phyloP scores from a whole-genome alignment of 1,140 invertebrate genomes.

The Uloborus diversus region DNA sequence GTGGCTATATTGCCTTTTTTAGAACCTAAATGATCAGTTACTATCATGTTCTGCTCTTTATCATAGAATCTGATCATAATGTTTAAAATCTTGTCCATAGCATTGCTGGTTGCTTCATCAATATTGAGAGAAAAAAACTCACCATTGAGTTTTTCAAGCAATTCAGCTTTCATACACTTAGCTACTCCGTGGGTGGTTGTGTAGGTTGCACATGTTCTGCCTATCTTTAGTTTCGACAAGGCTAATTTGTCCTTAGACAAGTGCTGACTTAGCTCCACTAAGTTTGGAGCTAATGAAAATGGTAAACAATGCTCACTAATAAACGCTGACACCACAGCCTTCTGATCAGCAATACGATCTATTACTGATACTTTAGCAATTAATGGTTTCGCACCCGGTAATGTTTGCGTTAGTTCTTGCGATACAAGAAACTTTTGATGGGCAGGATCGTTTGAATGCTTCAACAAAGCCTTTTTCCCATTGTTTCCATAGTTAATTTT shows the following conservation, averaged over 20 bases:
- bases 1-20: neutral
- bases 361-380: no score
- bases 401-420: no score
- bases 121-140: neutral
- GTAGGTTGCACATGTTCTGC: neutral
- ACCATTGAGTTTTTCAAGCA: neutral
- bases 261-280: neutral
- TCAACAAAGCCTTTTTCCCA: no score
- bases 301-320: neutral
- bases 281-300: neutral
- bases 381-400: no score
- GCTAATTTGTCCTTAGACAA: neutral
- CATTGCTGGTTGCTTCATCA: neutral
- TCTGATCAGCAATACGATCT: no score
- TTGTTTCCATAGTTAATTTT: no score
- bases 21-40: neutral
- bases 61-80: neutral
- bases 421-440: no score
- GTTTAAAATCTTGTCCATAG: neutral
- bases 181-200: neutral
- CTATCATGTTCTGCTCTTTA: neutral
- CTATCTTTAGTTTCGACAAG: neutral
- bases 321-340: neutral
- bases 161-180: neutral
- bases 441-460: no score